A percentile compares a stretch with the other conserved stretches of the same genome.
phyloP scores from a whole-genome alignment of 1,140 invertebrate species.

The Hycleus phaleratus region DNA sequence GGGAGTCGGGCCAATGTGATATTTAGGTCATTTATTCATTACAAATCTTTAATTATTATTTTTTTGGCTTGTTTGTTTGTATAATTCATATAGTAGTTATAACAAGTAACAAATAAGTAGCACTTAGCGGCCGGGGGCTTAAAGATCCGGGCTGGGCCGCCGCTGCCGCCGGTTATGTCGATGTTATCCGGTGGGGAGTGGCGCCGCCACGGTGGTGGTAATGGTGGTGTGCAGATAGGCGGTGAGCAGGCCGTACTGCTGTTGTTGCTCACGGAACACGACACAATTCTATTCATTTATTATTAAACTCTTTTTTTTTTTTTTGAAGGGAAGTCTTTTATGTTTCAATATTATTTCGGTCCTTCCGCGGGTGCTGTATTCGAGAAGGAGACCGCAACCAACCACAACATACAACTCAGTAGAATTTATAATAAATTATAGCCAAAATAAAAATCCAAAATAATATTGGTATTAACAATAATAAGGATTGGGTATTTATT shows the following conservation, averaged over 20 bases:
- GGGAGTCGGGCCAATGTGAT: slow-evolving; percentile 21
- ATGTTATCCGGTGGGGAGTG: slow-evolving; percentile 23
- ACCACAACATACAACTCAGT: slow-evolving; percentile 42
- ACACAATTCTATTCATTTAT: neutral
- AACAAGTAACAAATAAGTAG: neutral
- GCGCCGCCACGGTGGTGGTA: slow-evolving; percentile 20
- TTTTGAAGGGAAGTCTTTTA: neutral
- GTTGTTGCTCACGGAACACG: slow-evolving; percentile 27
- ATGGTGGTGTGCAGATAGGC: slow-evolving; percentile 26
- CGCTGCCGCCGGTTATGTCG: slow-evolving; percentile 19
- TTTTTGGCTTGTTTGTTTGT: neutral
- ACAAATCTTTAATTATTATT: neutral
- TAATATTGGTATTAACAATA: neutral
- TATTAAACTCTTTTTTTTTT: neutral
- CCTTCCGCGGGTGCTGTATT: slow-evolving; percentile 70
- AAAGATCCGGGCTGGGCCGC: neutral
- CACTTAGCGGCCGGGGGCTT: slow-evolving; percentile 18
- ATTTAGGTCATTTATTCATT: neutral
- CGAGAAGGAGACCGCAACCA: slow-evolving; percentile 67
- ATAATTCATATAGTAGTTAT: neutral
- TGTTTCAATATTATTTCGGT: slow-evolving; percentile 40
- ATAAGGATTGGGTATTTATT: too few relatives aligned
- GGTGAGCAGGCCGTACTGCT: slow-evolving; percentile 29
- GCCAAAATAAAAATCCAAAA: neutral
- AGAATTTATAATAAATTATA: neutral